Percentiles rank a stretch among this genome's conserved stretches.
Conservation (phyloP, 2,797 vertebrate species). For the Pseudocheirus occidentalis region DNA sequence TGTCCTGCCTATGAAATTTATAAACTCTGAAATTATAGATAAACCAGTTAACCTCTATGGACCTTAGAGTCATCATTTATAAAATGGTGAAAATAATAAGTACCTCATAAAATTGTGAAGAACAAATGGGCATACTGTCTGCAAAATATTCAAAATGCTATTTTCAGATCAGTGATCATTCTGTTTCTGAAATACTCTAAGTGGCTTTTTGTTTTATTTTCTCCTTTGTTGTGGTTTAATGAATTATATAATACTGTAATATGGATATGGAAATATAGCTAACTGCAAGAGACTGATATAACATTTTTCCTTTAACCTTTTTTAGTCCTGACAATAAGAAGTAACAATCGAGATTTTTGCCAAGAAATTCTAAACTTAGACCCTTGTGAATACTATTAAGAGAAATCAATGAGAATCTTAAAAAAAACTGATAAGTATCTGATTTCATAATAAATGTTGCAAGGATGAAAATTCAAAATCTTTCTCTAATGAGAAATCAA, state of each 20-base stretch:
- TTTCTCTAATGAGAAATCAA: neutral
- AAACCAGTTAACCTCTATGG: neutral
- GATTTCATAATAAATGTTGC: neutral
- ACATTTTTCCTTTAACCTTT: neutral
- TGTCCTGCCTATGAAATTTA: accelerated
- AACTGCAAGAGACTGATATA: neutral
- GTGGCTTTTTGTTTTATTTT: neutral
- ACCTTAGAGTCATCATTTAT: neutral
- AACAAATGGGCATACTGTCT: neutral
- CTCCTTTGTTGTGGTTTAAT: neutral
- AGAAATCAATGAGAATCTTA: neutral
- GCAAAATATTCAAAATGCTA: neutral
- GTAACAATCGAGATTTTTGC: neutral
- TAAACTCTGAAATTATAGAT: neutral
- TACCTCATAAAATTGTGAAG: neutral
- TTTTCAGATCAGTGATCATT: neutral
- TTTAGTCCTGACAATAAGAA: neutral
- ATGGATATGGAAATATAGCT: neutral
- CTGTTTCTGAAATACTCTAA: neutral
- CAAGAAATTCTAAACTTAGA: neutral
- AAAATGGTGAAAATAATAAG: accelerated
- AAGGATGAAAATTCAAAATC: neutral
- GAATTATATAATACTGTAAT: neutral
- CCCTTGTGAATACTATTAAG: neutral
- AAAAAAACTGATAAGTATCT: neutral